phyloP scores from a whole-genome alignment of 2,113 vertebrate genomes.

The Pseudolaguvia tuberculata region DNA sequence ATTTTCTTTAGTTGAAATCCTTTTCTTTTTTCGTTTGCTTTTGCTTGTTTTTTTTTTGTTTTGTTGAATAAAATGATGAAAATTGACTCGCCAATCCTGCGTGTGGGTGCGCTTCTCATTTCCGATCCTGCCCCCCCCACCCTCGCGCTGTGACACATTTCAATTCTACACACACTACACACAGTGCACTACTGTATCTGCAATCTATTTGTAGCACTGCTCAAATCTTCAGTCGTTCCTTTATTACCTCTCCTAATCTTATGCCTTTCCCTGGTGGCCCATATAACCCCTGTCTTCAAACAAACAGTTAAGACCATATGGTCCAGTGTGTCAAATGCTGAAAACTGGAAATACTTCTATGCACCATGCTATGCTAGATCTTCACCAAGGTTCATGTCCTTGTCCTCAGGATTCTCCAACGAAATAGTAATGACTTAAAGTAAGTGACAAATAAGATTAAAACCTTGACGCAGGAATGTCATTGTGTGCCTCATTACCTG shows the following conservation, averaged over 20 bases:
- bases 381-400: background rate
- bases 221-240: background rate
- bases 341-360: background rate
- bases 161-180: background rate
- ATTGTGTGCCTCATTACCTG: background rate
- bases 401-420: background rate
- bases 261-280: background rate
- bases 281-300: background rate
- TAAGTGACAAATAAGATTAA: background rate
- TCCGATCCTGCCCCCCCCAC: too few species aligned
- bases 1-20: too few species aligned
- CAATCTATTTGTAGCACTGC: background rate
- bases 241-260: background rate
- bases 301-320: background rate
- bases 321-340: background rate
- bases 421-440: background rate
- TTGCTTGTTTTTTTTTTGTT: too few species aligned
- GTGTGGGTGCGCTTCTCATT: too few species aligned
- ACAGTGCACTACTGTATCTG: background rate
- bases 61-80: too few species aligned
- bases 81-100: too few species aligned
- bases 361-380: background rate
- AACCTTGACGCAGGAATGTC: background rate
- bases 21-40: too few species aligned
- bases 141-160: too few species aligned